Evolutionary conservation across 2,888 invertebrate genomes (phyloP), one percentile per base, ranked within the genome.

Genomic region (Sinelater perroti): DNA sequence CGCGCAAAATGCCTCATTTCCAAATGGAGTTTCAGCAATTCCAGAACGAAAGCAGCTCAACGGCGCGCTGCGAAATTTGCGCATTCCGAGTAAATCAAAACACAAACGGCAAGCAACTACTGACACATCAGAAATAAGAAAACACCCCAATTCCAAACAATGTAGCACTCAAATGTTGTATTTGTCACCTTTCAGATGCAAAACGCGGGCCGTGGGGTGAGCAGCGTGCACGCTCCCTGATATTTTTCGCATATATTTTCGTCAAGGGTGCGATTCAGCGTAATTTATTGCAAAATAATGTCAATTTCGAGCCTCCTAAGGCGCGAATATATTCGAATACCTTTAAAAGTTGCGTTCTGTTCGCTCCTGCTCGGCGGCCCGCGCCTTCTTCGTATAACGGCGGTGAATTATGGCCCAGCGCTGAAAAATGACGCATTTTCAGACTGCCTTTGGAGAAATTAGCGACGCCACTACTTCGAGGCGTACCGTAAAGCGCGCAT

Each of bases 231-330:
- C 61, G 56, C 67, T 60, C 65, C 66, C 67, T 68, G 68, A 73
- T 72, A 72, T 72, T 70, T 70, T 69, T 70, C 72, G 68, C 70
- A 69, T 63, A 70, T 72, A 72, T 70, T 67, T 70, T 67, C 73
- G 73, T 72, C 73, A 64, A 63, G 75, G 75, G 75, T 68, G 68
- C 74, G 70, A 74, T 76, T 75, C 68, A 60, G 56, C 64, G 72
- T 75, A 73, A 76, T 75, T 75, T 76, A 76, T 75, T 69, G 74
- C 71, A 67, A 71, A 75, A 76, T 76, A 76, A 75, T 75, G 75
- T 75, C 75, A 76, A 76, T 75, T 74, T 71, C 46, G 56, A 60
- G 56, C 44, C 60, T 60, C 60, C 60, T 60, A 60, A 60, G 60
- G 60, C 56, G 60, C 60, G 51, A 60, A 60, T 60, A 60, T 60